Evolutionary conservation across 2,113 vertebrate genomes (phyloP), one percentile per base, ranked within the genome.

Genomic region (Piaya cayana): DNA sequence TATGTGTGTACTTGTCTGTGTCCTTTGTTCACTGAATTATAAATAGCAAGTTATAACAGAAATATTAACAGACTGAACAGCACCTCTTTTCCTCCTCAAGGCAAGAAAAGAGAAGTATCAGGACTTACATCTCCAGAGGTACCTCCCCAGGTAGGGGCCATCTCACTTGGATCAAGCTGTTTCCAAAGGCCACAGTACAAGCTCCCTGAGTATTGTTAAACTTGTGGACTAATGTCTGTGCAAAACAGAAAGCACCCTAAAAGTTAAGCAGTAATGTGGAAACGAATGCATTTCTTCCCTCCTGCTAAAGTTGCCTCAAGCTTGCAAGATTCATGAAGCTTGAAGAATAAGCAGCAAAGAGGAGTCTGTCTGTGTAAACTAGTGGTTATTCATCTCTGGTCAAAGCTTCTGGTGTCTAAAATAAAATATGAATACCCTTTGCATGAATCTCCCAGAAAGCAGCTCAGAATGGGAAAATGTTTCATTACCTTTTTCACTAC

Each of bases 201-300:
- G 10, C 4, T 83, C 36, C 63, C 29, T 18, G 15, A 39, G 6
- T 8, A 16, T 45, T 5, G 17, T 14, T 23, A 79, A 34, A 59
- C 25, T 37, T 43, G 32, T 52, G 63, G 39, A 45, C 20, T 59
- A 50, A 56, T 6, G 3, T 39, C 29, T 70, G 18, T 27, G 50
- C 8, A 50, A 30, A 42, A 12, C 32, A 29, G 26, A 55, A 76
- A 32, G 11, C 60, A 69, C 17, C 49, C 9, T 17, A 21, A 20
- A 87, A 26, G 10, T 67, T n/a, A 36, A 81, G 34, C 8, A 11
- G 23, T 6, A 25, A 12, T 16, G 30, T 88, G 22, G 18, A 67
- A 76, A 5, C 3, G 14, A 91, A 59, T 1, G 0, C 4, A 6
- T 5, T 9, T 45, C 21, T 45, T 63, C n/a, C 8, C 14, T 63